phyloP scores from a whole-genome alignment of 2,113 vertebrate genomes.

The Megaceryle maxima region DNA sequence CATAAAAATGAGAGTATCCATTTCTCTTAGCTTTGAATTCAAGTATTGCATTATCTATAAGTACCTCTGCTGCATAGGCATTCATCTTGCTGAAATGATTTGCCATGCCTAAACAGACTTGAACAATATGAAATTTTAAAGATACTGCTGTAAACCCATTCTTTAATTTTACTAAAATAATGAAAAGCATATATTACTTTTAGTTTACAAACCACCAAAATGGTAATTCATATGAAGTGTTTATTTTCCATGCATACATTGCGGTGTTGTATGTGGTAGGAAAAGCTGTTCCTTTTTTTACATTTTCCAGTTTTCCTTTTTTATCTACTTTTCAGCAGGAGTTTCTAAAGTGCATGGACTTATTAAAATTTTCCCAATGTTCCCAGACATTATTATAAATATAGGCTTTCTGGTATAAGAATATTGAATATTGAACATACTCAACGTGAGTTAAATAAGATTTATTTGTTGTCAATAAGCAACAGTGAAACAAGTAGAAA shows the following conservation, averaged over 20 bases:
- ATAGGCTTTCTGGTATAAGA: background rate
- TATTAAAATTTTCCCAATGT: background rate
- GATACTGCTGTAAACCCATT: constrained; percentile 62
- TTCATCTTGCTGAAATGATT: constrained; percentile 69
- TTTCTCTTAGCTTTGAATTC: constrained; percentile 70
- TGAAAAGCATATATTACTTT: constrained; percentile 79
- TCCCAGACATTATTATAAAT: background rate
- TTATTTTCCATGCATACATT: constrained; percentile 42
- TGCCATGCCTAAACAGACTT: constrained; percentile 56
- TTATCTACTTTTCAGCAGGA: background rate
- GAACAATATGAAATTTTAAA: constrained; percentile 79
- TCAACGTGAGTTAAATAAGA: background rate
- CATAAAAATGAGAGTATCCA: constrained; percentile 69
- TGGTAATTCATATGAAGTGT: constrained; percentile 61
- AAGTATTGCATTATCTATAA: constrained; percentile 60
- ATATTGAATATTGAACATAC: background rate
- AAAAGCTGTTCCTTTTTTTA: constrained; percentile 67
- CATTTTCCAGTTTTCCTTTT: background rate
- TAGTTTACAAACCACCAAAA: constrained; percentile 63
- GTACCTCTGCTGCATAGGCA: constrained; percentile 12
- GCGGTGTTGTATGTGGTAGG: constrained; percentile 37
- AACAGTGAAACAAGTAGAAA: background rate
- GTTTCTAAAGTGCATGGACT: background rate
- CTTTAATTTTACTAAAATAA: constrained; percentile 78
- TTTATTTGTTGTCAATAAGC: background rate